Evolutionary conservation across 2,113 vertebrate species (phyloP).

Genomic region (Amblyopsis rosae): DNA sequence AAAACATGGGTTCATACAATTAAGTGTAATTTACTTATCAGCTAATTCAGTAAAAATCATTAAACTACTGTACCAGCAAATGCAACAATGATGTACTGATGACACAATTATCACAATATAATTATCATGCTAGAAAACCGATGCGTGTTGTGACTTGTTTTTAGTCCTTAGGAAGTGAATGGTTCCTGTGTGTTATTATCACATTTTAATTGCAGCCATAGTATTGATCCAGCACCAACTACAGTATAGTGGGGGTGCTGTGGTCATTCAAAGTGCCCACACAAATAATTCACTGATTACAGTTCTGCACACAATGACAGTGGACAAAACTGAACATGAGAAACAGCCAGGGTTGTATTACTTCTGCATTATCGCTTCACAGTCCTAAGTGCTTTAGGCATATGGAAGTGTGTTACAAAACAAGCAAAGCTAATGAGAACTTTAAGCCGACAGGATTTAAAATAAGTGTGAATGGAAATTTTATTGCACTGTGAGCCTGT

Average conservation of each 20-base stretch:
- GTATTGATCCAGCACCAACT: slow-evolving; percentile 45
- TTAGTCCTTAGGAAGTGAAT: slow-evolving; percentile 59
- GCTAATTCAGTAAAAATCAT: too few species aligned
- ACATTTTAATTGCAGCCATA: slow-evolving; percentile 62
- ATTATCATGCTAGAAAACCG: slow-evolving; percentile 4
- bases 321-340: slow-evolving; percentile 55
- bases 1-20: background rate
- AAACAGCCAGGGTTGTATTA: slow-evolving; percentile 59
- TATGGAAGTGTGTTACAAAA: slow-evolving; percentile 49
- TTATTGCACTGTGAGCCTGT: slow-evolving; percentile 36
- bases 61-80: too few species aligned
- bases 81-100: too few species aligned
- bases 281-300: background rate
- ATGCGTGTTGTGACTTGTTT: slow-evolving; percentile 50
- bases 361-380: slow-evolving; percentile 61
- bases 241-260: slow-evolving; percentile 12
- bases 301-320: too few species aligned
- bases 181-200: slow-evolving; percentile 50
- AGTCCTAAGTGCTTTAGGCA: slow-evolving; percentile 54
- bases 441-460: slow-evolving; percentile 45
- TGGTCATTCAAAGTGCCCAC: slow-evolving; percentile 24
- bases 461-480: slow-evolving; percentile 49
- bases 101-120: too few species aligned
- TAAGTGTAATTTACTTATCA: too few species aligned
- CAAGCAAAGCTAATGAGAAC: slow-evolving; percentile 50